Base-by-base conservation (phyloP, 2,797 vertebrate species). In the Cyclopterus lumpus region DNA sequence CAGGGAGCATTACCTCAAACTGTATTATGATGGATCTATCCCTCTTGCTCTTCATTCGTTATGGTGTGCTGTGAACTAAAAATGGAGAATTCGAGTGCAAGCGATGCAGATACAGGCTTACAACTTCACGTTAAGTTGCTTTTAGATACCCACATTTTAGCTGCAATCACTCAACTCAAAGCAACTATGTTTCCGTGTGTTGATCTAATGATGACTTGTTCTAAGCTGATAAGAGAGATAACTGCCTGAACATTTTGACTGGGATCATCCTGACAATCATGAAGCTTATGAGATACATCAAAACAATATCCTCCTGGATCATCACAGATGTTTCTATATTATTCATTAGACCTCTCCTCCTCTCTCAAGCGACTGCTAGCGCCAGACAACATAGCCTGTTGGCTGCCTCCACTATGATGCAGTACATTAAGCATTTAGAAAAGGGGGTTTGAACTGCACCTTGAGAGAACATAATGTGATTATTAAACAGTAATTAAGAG, bases 401-500 rank as follows among this genome's bases (percentile, higher is more conserved):
- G 55, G 83, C 84, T 71, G 70, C 75, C 79, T 77, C 34, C 42
- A 3, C 42, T 24, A 28, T 72, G 81, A 86, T 81, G 79, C 79
- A 54, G 71, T 5, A 14, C 79, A 85, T 91, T 83, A 80, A 26
- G 1, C 38, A 84, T 91, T 88, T 86, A 90, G 71, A 82, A 34
- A 70, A 73, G 49, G 62, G 68, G 80, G 76, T 77, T 71, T 79
- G 77, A 86, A 84, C 76, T 82, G 80, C 62, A 87, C 77, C 82
- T 86, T 79, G 73, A 87, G 85, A 90, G 61, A 88, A 71, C 79
- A 73, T 81, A 81, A 88, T 81, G 77, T 75, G 77, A 86, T 92
- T 82, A 87, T 89, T 85, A 80, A 79, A 85, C 49, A 64, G 62
- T 67, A 77, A 86, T 82, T 73, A 77, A 82, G 81, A 86, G 84